Evolutionary conservation across 2,888 invertebrate species (phyloP), one percentile per base, ranked within the genome.

Genomic region (Pollenia angustigena): DNA sequence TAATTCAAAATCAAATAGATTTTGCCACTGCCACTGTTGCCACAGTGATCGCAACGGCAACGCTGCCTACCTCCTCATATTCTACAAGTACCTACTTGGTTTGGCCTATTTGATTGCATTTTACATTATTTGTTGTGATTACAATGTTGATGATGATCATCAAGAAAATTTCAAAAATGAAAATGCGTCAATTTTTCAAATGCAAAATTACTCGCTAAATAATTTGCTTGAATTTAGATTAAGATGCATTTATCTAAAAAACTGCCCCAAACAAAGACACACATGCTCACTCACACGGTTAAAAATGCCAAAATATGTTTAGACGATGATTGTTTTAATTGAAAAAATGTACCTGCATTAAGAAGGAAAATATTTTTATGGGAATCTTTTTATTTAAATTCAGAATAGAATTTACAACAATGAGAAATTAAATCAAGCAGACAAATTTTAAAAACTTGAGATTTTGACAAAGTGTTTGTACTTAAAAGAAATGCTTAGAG

Each of bases 201-300:
- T 88, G 88, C 88, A 90, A 92, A 92, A 92, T 92, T 92, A 92
- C 91, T 91, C 92, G 92, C 92, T 91, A 92, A 92, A 92, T 92
- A 91, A 92, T 92, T 92, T 92, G 91, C 68, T 74, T 82, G 75
- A 79, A 82, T 75, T 82, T 82, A 75, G 82, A 85, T 85, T 82
- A 50, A 82, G 85, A 82, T 82, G 69, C 62, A 79, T 82, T 85
- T 85, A 74, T 81, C 81, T 78, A 64, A 60, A 46, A 40, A 68
- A 68, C 11, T 50, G 46, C 16, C 64, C 10, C 52, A 40, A 7
- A 76, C 14, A 64, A 11, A 76, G 0, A 64, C 11, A 42, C 11
- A 18, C 14, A 58, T 0, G 23, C n/a, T 50, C 4, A 56, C 44
- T 48, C 2, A 60, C 11, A 32, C 16, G 6, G 6, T 6, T 32